Evolutionary conservation across 2,888 invertebrate genomes (phyloP).

Genomic region (Ischnus inquisitorius): DNA sequence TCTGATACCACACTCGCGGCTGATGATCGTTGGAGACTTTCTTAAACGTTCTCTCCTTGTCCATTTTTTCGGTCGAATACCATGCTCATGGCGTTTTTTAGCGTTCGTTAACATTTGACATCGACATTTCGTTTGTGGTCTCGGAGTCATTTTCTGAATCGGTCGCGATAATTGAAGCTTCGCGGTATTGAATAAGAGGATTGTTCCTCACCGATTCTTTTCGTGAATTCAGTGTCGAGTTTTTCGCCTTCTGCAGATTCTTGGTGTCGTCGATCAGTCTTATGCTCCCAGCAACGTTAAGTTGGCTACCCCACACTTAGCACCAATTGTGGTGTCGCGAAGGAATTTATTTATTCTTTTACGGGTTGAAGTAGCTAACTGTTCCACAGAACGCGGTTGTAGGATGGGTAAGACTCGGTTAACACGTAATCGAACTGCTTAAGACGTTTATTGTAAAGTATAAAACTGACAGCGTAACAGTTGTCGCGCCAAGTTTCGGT

Average conservation of each 20-base stretch:
- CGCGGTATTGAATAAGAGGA: constrained; percentile 29
- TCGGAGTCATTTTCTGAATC: constrained; percentile 1
- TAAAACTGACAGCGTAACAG: neutral
- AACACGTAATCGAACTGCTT: neutral
- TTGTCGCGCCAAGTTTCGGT: neutral
- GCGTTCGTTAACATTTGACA: too few species aligned
- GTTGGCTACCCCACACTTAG: too few species aligned
- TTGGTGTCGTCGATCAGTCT: too few species aligned
- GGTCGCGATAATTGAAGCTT: neutral
- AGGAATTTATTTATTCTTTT: too few species aligned
- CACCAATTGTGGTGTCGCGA: too few species aligned
- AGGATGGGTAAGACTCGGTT: constrained; percentile 1
- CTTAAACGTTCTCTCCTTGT: too few species aligned
- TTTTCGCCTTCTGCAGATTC: too few species aligned
- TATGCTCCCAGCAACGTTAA: too few species aligned
- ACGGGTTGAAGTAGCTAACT: too few species aligned
- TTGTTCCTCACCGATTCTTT: constrained; percentile 31
- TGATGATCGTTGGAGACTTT: too few species aligned
- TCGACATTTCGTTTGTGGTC: neutral
- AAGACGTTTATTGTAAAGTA: constrained; percentile 2
- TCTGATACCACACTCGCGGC: too few species aligned
- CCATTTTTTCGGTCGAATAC: constrained; percentile 1
- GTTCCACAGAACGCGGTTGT: too few species aligned
- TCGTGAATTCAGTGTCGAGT: neutral
- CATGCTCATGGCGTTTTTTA: constrained; percentile 9